Base-by-base conservation (phyloP, 2,797 vertebrate genomes). In the Enoplosus armatus region DNA sequence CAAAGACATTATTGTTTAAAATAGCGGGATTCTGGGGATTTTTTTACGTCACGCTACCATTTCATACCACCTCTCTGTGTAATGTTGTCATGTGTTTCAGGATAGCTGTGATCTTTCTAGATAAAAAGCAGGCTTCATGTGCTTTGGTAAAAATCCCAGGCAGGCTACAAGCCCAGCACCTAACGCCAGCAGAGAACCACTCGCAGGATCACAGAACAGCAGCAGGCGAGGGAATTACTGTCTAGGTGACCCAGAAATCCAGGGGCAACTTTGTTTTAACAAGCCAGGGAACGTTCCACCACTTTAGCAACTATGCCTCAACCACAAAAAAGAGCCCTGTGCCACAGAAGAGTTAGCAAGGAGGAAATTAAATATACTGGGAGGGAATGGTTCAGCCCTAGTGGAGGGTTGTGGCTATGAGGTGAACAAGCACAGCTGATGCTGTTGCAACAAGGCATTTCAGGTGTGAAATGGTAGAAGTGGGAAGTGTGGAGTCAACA, bases 201-300 rank as follows among this genome's bases (percentile, higher is more conserved):
- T 86, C 18, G 9, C 78, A 81, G 83, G 81, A 92, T 86, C 88
- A 89, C 85, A 78, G 81, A 88, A 88, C 85, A 78, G 87, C 91
- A 93, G 93, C 85, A 91, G 90, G 82, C 86, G 14, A 83, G 91
- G 92, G 93, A 95, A 94, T 95, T 94, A 93, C 91, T 87, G 89
- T 93, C 89, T 87, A 91, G 92, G 91, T 96, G 94, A 96, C 95
- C 95, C 94, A 95, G 90, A 95, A 95, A 95, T 95, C 91, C 91
- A 93, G 91, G 94, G 93, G 93, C 93, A 95, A 94, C 94, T 95
- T 94, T 95, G 94, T 96, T 95, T 96, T 94, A 95, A 95, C 93
- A 95, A 95, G 95, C 89, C 85, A 90, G 89, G 86, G 89, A 94
- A 92, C 90, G 90, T 94, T 94, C 94, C 88, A 92, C 90, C 93